A percentile compares a stretch with the other conserved stretches of the same genome.
Conservation (phyloP, 1,140 invertebrate species). For the Popillia japonica region DNA sequence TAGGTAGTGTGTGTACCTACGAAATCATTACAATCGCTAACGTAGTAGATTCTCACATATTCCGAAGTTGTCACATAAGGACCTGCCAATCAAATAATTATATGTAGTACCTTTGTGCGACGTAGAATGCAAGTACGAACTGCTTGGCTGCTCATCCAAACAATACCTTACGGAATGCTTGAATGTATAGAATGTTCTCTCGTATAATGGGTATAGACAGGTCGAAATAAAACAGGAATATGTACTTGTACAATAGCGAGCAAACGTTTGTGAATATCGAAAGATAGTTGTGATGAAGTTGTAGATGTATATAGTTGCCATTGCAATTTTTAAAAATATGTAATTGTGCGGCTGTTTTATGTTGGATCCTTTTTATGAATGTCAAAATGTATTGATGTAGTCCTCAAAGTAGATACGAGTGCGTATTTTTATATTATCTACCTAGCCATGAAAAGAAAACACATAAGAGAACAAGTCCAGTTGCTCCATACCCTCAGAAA, state of each 20-base stretch:
- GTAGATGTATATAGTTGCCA: no score
- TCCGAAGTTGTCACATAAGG: neutral
- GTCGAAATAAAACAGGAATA: neutral
- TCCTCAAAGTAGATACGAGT: no score
- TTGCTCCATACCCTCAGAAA: no score
- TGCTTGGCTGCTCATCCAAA: neutral
- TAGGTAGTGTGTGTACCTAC: neutral
- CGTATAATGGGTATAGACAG: neutral
- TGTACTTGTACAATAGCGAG: neutral
- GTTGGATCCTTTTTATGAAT: no score
- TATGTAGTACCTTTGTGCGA: neutral
- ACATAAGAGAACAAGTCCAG: no score
- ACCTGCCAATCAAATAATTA: constrained; percentile 4
- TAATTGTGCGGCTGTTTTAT: no score
- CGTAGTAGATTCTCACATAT: constrained; percentile 4
- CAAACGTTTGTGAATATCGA: neutral
- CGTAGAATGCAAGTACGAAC: neutral
- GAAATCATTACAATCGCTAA: neutral
- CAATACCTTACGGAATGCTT: neutral
- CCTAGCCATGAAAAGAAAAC: no score
- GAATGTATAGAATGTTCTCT: neutral
- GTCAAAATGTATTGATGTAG: no score
- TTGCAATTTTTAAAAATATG: no score
- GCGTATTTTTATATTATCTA: no score
- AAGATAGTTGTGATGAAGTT: no score